A percentile compares a stretch with the other conserved stretches of the same genome.
phyloP scores from a whole-genome alignment of 2,113 vertebrate genomes.

The Pluvialis apricaria region DNA sequence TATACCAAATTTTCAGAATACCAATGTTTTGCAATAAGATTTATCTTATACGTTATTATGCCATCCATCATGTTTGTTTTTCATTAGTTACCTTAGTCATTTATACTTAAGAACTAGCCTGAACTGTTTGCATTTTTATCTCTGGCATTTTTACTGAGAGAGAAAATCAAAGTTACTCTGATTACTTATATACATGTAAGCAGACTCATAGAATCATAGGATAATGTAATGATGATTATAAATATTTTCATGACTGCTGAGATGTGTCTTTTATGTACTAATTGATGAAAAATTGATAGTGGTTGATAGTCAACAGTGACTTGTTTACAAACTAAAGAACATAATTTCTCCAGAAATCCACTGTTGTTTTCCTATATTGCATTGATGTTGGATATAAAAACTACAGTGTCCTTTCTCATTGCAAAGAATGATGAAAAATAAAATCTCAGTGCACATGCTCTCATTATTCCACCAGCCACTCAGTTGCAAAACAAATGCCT shows the following conservation, averaged over 20 bases:
- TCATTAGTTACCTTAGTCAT: neutral
- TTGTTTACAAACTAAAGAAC: neutral
- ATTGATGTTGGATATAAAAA: neutral
- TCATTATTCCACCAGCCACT: neutral
- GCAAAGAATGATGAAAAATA: conserved; percentile 26
- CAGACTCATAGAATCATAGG: neutral
- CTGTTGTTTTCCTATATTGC: neutral
- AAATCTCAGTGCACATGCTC: neutral
- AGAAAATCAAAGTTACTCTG: neutral
- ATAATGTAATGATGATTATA: neutral
- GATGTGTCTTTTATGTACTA: neutral
- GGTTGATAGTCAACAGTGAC: neutral
- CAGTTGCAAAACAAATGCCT: conserved; percentile 19
- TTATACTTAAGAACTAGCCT: neutral
- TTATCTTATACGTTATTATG: neutral
- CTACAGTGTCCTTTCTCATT: neutral
- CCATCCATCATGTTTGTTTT: conserved; percentile 5
- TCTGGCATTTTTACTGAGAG: neutral
- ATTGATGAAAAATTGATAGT: neutral
- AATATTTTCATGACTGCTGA: neutral
- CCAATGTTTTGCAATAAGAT: neutral
- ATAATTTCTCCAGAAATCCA: neutral
- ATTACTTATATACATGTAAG: neutral
- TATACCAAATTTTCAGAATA: neutral
- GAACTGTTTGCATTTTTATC: neutral